Evolutionary conservation across 2,888 invertebrate species (phyloP).

Genomic region (Corbicula japonica): DNA sequence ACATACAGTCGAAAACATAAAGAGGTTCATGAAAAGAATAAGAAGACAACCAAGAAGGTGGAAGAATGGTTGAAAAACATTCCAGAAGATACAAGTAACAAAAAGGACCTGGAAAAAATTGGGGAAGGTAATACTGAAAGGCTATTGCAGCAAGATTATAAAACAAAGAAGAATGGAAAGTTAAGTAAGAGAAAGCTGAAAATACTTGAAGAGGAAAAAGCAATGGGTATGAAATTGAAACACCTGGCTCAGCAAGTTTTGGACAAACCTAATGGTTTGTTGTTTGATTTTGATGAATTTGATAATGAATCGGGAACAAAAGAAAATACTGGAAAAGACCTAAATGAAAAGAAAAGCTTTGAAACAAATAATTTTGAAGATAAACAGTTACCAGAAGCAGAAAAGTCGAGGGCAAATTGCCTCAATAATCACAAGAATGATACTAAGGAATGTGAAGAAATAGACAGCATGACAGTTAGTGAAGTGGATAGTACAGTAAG

Average conservation of each 20-base stretch:
- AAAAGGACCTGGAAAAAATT: not conserved
- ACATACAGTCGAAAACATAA: conserved; percentile 57
- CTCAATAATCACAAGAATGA: too few relatives aligned
- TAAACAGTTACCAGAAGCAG: not conserved
- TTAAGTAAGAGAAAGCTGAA: conserved; percentile 3
- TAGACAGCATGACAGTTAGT: conserved; percentile 12
- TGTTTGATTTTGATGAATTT: conserved; percentile 56
- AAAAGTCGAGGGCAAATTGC: too few relatives aligned
- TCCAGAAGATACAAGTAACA: not conserved
- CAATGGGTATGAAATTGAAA: conserved; percentile 53
- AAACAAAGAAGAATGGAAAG: conserved; percentile 5
- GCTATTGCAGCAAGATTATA: not conserved
- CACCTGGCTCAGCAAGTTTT: conserved; percentile 37
- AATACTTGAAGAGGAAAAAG: conserved; percentile 24
- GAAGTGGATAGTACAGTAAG: not conserved
- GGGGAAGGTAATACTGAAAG: conserved; percentile 1
- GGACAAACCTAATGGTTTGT: conserved; percentile 19
- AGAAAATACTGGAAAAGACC: not conserved
- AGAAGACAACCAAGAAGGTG: conserved; percentile 51
- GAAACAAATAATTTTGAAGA: too few relatives aligned
- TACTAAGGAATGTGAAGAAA: conserved; percentile 12
- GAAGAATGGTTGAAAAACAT: conserved; percentile 58
- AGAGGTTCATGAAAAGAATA: conserved; percentile 20
- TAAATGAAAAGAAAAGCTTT: too few relatives aligned
- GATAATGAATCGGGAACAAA: not conserved